Evolutionary conservation across 2,797 vertebrate species (phyloP), one percentile per base, ranked within the genome.

Genomic region (Acanthiza pusilla): DNA sequence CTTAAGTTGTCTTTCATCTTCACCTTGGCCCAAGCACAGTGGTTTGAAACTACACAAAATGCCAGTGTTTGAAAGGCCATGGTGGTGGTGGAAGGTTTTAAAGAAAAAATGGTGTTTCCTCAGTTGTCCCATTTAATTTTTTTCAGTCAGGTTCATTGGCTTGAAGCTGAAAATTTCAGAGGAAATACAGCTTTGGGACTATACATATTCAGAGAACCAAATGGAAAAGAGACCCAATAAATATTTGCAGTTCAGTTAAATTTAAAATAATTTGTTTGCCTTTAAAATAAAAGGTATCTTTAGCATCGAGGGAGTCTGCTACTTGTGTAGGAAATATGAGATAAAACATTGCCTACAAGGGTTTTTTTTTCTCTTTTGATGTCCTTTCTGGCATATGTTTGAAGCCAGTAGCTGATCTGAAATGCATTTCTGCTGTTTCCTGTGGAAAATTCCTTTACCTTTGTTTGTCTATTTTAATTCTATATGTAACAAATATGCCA

Each of bases 211-310:
- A 88, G 80, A 70, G 26, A 84, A 77, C 34, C 45, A 72, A 93
- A 80, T 90, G 78, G 36, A 93, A 93, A 74, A 89, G 43, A 90
- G 36, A 11, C 61, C 50, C 88, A 83, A 96, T 93, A 91, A 94
- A 93, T 96, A 96, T 96, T 96, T 94, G 79, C 90, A 61, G 26
- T 83, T 88, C 77, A 38, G 78, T 86, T 93, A 65, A 21, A 27
- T 92, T 94, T 95, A 75, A 93, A 92, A 80, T 94, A 67, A 94
- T 96, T 90, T 93, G 77, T 96, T 96, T 96, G 61, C 90, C 40
- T 93, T 88, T 92, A 85, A 94, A 94, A 88, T 91, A 85, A 80
- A 95, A 88, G 38, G 27, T 71, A 87, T 91, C 85, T 96, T 57
- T 89, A 78, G 25, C 77, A 89, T 95, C 88, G 91, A 30, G 83